phyloP scores from a whole-genome alignment of 2,888 invertebrate species.

The Stenodera caucasica region DNA sequence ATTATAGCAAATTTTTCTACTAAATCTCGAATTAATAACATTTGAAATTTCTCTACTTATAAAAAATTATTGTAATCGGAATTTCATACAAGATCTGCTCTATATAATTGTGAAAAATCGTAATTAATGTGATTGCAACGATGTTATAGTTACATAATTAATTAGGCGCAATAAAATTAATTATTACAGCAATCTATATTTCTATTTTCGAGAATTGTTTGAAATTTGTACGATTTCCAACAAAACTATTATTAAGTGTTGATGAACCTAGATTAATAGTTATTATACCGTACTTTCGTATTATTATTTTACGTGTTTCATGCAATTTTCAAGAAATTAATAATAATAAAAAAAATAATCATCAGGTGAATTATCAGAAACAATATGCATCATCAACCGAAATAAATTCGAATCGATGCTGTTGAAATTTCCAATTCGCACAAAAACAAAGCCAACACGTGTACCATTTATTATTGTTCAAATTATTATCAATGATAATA shows the following conservation, averaged over 20 bases:
- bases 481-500: no score
- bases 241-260: conserved; percentile 5
- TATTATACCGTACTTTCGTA: background rate
- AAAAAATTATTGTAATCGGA: conserved; percentile 20
- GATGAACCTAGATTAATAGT: background rate
- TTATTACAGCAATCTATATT: no score
- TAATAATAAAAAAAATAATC: background rate
- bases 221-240: no score
- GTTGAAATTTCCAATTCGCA: no score
- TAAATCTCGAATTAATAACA: conserved; percentile 5
- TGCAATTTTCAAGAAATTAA: conserved; percentile 9
- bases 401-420: background rate
- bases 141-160: conserved; percentile 19
- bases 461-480: background rate
- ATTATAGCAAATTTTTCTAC: no score
- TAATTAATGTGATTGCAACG: background rate
- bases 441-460: background rate
- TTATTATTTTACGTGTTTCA: conserved; percentile 16
- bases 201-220: conserved; percentile 3
- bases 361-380: background rate
- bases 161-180: background rate
- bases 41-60: conserved; percentile 13
- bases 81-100: conserved; percentile 31
- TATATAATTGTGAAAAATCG: conserved; percentile 23
- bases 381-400: background rate